These are phyloP conservation scores for Paragorgia papillata DNA, from an alignment of 92 coral and sea anemone species.

Conservation along the genomic window DNA sequence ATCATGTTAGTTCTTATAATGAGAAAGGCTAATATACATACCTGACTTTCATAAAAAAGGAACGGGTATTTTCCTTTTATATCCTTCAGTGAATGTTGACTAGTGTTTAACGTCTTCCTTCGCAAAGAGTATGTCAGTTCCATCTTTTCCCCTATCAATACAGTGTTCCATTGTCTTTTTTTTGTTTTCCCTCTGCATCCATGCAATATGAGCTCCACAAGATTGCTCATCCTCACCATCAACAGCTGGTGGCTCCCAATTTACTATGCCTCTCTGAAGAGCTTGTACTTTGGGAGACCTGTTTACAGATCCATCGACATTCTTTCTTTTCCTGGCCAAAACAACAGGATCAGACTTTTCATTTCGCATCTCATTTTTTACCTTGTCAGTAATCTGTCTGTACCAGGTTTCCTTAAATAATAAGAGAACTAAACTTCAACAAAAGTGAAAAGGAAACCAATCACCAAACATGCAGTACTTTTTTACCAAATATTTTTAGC, in stretches of 20 bases:
- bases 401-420: conserved; percentile 48
- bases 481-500: no score
- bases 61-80: conserved; percentile 35
- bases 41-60: conserved; percentile 33
- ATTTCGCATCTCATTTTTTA: conserved; percentile 39
- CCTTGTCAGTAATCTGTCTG: conserved; percentile 34
- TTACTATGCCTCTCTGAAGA: conserved; percentile 37
- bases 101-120: conserved; percentile 24
- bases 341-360: conserved; percentile 34
- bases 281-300: conserved; percentile 31
- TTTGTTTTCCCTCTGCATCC: conserved; percentile 40
- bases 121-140: no score
- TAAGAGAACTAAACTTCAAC: no score
- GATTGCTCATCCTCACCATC: conserved; percentile 38
- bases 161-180: conserved; percentile 12
- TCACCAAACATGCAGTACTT: no score
- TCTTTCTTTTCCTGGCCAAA: conserved; percentile 41
- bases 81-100: conserved; percentile 15
- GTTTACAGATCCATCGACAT: conserved; percentile 23
- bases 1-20: no score
- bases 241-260: conserved; percentile 36
- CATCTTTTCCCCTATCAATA: conserved; percentile 32
- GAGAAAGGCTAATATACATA: no score
- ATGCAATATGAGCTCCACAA: conserved; percentile 30
- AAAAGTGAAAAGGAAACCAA: no score